Base-by-base conservation (phyloP, 2,113 vertebrate species). In the Brachyhypopomus occidentalis region DNA sequence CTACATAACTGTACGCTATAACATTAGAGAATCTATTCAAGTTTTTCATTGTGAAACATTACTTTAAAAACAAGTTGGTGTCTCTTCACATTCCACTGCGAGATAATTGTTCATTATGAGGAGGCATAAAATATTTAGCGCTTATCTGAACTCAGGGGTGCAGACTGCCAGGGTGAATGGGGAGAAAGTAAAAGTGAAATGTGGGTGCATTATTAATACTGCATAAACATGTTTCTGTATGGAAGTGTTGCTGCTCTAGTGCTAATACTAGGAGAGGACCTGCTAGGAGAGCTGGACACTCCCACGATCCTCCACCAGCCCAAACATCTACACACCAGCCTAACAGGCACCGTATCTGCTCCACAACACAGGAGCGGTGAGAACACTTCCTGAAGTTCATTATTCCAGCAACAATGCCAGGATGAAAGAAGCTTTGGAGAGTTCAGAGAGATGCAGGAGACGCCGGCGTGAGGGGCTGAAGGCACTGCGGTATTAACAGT, bases 331-430 rank as follows among this genome's bases (percentile, higher is more conserved):
- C 84, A 82, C 83, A 84, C 79, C 75, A 84, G 75, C 48, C 80
- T 87, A 72, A 72, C 86, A 84, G 82, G 85, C 77, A 85, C 86
- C 88, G 84, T 83, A 88, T 84, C 83, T 88, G 86, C 89, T 90
- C 80, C 83, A 88, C 86, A 82, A 89, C 77, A 85, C 79, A 72
- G 62, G 72, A 78, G 80, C 75, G 62, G 80, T 80, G 77, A 86
- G 89, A 87, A 88, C 83, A 62, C 75, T 30, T 82, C 81, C 71
- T 81, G 78, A 79, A 81, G 75, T 80, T 91, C 89, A 89, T 88
- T 83, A 90, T 91, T 89, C 89, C 58, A 82, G 76, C 79, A 83
- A 90, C 79, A 55, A 84, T 81, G 81, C 70, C 59, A 75, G 83
- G 87, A 89, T 82, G 84, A 87, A 83, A 85, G 84, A 80, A 75